These are phyloP conservation scores for Conus betulinus DNA, from an alignment of 1,140 invertebrate genomes.

Conservation along the genomic window DNA sequence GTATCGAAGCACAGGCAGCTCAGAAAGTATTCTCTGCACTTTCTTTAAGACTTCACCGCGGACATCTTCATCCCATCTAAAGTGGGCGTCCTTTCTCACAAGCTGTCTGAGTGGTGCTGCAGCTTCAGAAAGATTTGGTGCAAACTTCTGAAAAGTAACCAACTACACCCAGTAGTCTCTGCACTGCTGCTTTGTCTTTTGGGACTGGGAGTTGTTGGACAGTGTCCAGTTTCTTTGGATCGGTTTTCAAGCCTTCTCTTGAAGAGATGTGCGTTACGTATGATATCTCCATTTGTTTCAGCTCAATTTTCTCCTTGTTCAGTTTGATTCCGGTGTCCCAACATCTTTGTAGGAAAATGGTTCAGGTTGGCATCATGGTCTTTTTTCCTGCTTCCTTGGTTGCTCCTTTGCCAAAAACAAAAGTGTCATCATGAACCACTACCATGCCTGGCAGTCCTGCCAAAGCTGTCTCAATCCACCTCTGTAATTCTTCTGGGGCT, in stretches of 20 bases:
- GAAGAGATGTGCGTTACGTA: conserved; percentile 44
- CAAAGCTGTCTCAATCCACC: background rate
- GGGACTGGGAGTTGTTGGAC: conserved; percentile 34
- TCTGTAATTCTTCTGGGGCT: conserved; percentile 29
- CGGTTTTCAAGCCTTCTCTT: conserved; percentile 31
- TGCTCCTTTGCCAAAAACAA: conserved; percentile 58
- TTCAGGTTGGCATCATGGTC: conserved; percentile 46
- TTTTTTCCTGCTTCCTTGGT: background rate
- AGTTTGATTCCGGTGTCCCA: conserved; percentile 37
- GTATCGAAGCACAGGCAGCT: background rate
- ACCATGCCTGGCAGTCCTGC: background rate
- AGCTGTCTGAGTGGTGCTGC: conserved; percentile 48
- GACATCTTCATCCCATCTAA: conserved; percentile 4
- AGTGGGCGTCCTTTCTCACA: conserved; percentile 39
- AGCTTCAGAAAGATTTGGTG: conserved; percentile 72
- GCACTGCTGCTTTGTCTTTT: conserved; percentile 38
- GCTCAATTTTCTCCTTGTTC: conserved; percentile 38
- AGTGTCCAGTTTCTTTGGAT: conserved; percentile 41
- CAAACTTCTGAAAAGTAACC: conserved; percentile 71
- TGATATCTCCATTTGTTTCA: conserved; percentile 29
- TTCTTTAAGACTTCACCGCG: conserved; percentile 22
- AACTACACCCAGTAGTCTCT: conserved; percentile 64
- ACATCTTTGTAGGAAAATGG: conserved; percentile 41
- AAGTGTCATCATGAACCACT: conserved; percentile 45
- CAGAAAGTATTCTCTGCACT: background rate